Evolutionary conservation across 2,888 invertebrate species (phyloP).

Genomic region (Drosophila niveifrons): DNA sequence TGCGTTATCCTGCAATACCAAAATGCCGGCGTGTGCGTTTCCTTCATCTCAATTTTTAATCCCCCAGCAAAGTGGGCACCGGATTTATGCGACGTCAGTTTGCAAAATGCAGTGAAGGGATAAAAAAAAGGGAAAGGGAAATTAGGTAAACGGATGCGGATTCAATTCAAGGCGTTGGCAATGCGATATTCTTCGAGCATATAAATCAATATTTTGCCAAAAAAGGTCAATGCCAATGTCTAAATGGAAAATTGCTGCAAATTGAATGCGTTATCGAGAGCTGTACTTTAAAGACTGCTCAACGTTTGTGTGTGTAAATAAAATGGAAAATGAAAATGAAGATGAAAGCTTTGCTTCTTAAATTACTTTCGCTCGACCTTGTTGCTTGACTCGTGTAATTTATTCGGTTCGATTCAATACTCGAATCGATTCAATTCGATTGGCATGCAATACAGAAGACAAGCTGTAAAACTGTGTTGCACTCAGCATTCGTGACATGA

Average conservation of each 20-base stretch:
- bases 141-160: conserved; percentile 63
- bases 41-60: conserved; percentile 66
- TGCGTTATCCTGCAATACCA: conserved; percentile 50
- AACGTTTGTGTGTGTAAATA: not conserved
- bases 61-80: conserved; percentile 35
- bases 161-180: conserved; percentile 27
- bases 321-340: not conserved
- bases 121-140: not conserved
- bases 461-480: conserved; percentile 31
- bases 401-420: conserved; percentile 33
- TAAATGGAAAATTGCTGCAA: conserved; percentile 39
- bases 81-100: conserved; percentile 54
- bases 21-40: conserved; percentile 41
- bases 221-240: not conserved
- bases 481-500: conserved; percentile 19
- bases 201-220: conserved; percentile 73
- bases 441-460: conserved; percentile 61
- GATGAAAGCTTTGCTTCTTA: not conserved
- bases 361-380: conserved; percentile 6
- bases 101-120: conserved; percentile 20
- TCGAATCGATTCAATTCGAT: conserved; percentile 40
- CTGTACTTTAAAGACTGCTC: not conserved
- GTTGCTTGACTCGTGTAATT: conserved; percentile 8
- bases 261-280: conserved; percentile 39
- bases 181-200: conserved; percentile 17